A percentile compares a stretch with the other conserved stretches of the same genome.
These are phyloP conservation scores for Fregata magnificens DNA, from an alignment of 2,113 vertebrate genomes.

Conservation along the genomic window DNA sequence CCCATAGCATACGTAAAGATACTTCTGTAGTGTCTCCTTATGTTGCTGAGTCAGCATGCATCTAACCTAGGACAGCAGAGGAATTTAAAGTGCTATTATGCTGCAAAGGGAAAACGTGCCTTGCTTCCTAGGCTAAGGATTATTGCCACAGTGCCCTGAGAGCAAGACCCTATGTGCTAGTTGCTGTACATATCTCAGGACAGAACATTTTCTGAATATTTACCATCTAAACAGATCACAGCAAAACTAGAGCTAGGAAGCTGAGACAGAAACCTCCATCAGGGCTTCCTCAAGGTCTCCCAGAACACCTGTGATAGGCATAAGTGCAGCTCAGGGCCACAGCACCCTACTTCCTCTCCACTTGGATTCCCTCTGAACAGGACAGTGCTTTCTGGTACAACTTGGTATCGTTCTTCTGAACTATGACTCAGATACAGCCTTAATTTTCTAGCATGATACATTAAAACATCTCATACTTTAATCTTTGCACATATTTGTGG, in stretches of 20 bases:
- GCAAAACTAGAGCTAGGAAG: neutral
- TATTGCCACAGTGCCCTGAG: neutral
- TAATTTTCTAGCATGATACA: neutral
- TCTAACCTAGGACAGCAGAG: neutral
- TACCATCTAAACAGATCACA: neutral
- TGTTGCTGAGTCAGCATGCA: neutral
- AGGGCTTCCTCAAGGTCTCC: neutral
- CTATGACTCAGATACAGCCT: too few relatives aligned
- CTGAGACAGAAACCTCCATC: neutral
- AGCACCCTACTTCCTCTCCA: neutral
- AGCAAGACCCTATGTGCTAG: neutral
- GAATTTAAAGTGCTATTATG: slow-evolving; percentile 18
- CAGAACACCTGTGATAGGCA: accelerated
- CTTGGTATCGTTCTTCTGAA: neutral
- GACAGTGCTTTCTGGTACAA: neutral
- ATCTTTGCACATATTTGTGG: neutral
- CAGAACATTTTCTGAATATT: neutral
- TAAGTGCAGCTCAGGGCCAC: neutral
- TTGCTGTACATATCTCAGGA: neutral
- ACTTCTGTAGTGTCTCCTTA: neutral
- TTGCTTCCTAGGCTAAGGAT: neutral
- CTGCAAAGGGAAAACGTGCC: neutral
- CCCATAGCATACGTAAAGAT: neutral
- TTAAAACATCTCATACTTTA: neutral
- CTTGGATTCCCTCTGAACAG: neutral